Base-by-base conservation (phyloP, 2,113 vertebrate species). In the Hemiprocne comata region DNA sequence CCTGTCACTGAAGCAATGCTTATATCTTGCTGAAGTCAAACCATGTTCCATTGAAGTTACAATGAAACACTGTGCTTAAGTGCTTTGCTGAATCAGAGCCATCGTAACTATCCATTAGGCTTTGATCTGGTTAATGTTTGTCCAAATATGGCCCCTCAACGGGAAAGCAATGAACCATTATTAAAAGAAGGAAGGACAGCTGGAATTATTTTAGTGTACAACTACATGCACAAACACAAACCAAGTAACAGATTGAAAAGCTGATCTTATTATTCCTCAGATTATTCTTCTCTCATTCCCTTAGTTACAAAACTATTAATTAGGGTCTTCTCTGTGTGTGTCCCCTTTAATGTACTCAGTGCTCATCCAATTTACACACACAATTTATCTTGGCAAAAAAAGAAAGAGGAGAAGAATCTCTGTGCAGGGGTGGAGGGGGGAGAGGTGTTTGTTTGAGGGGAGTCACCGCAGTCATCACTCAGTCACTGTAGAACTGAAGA, bases 81-180 rank as follows among this genome's bases (percentile, higher is more conserved):
- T 95, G 94, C 96, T 96, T 78, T 96, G 93, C 95, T 97, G 96
- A 97, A 95, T 94, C 94, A 57, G 76, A 96, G 96, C 93, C 96
- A 97, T 94, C 70, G 19, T 51, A 96, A 96, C 95, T 95, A 92
- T 96, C 94, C 94, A 95, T 96, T 96, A 96, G 77, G 94, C 94
- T 97, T 97, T 97, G 96, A 97, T 97, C 95, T 96, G 92, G 95
- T 96, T 97, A 96, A 96, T 96, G 92, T 96, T 97, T 97, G 96
- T 92, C 93, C 95, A 97, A 93, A 94, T 92, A 97, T 3, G 83
- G 95, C 89, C 92, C 92, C 88, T 84, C 89, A 86, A 96, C 11
- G 9, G 83, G 90, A 96, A 96, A 89, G 96, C 92, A 96, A 92
- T 69, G 93, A 96, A 79, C 90, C 80, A 95, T 86, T 95, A 96